Evolutionary conservation across 2,797 vertebrate genomes (phyloP), one percentile per base, ranked within the genome.

Genomic region (Falco rusticolus): DNA sequence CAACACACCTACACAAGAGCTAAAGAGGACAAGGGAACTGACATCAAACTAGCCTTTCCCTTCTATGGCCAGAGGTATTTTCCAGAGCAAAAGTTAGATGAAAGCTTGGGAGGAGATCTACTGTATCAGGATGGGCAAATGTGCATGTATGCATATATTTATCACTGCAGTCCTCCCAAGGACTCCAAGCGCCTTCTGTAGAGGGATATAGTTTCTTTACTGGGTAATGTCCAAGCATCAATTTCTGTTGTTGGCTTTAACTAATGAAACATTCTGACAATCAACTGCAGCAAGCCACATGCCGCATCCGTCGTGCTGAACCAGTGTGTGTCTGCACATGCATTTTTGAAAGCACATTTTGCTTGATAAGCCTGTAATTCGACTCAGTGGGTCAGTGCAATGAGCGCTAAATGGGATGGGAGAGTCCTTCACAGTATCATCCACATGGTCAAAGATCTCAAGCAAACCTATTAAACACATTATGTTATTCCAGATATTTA

Each of bases 401-500:
- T 14, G 57, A 43, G 56, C 4, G 5, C 65, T 89, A 71, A 63
- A 91, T 53, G 82, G 81, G 94, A 93, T 57, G 71, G 94, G 79
- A 93, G 91, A 80, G 84, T 71, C 89, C 89, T 94, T 95, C 92
- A 81, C 0, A 0, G 91, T 95, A 91, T 94, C 95, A 72, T 76
- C 90, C 96, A 89, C 90, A 89, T 37, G 78, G 87, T 33, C 79
- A 75, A 91, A 94, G 95, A 93, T 93, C 95, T 97, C 93, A 95
- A 95, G 93, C 84, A 86, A 93, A 95, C 87, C 93, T 92, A 89
- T 90, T 94, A 94, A 95, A 95, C 57, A 68, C 87, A 85, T 83
- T 65, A 75, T 97, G 95, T 95, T 97, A 97, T 94, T 95, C 89
- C 84, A 97, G 96, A 77, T 92, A 96, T 96, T 88, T 93, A 87